A percentile compares a stretch with the other conserved stretches of the same genome.
Conservation (phyloP, 2,113 vertebrate species). For the Pterophyllum scalare region DNA sequence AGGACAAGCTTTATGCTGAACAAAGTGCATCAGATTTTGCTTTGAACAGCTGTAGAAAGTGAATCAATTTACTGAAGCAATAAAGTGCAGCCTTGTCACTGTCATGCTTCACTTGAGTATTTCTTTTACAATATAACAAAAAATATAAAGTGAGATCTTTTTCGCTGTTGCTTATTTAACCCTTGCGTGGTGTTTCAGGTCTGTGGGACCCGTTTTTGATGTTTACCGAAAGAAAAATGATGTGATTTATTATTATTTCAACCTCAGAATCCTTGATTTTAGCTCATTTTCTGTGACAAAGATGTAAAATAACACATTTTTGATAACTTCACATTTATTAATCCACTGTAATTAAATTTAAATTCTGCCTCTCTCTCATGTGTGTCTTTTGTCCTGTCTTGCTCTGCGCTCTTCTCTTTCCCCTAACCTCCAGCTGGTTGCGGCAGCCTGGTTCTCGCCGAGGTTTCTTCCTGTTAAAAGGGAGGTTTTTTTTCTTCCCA, state of each 20-base stretch:
- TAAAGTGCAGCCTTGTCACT: neutral
- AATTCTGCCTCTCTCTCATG: neutral
- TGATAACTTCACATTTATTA: neutral
- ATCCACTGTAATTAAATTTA: neutral
- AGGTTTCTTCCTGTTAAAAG: neutral
- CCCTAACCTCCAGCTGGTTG: no score
- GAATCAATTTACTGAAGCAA: neutral
- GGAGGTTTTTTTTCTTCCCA: no score
- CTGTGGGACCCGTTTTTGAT: neutral
- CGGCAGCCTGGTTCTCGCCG: accelerated
- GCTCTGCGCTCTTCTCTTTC: no score
- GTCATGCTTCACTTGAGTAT: neutral
- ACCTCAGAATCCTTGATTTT: no score
- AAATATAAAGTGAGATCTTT: neutral
- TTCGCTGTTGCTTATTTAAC: neutral
- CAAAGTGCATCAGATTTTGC: neutral
- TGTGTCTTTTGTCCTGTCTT: no score
- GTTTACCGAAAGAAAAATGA: no score
- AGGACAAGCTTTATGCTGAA: neutral
- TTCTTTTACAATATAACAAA: neutral
- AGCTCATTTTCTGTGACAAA: no score
- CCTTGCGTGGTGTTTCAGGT: neutral
- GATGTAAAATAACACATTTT: neutral
- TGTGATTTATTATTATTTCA: no score
- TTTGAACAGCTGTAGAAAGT: neutral